Base-by-base conservation (phyloP, 2,113 vertebrate genomes). In the Notothenia coriiceps region DNA sequence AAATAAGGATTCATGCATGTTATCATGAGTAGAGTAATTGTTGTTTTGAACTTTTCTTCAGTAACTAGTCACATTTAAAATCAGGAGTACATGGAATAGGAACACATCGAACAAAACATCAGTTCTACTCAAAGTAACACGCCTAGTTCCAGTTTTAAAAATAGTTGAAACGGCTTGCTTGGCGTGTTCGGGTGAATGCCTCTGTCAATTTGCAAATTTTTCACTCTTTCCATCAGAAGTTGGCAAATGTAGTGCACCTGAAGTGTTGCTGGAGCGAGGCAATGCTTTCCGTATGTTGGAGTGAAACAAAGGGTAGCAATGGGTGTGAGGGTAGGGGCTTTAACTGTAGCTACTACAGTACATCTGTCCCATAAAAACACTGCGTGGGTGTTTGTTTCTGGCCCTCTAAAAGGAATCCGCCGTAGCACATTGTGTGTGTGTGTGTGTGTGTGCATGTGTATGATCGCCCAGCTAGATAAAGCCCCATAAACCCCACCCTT, bases 381-480 rank as follows among this genome's bases (percentile, higher is more conserved):
- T 25, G 29, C n/a, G 68, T 79, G 68, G 69, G 49, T 83, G 47
- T 82, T 64, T 75, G 69, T 73, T 67, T 74, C 68, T 82, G 76
- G 77, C 64, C 50, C 17, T 63, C 52, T 70, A 50, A 84, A 50
- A 64, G 25, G 15, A 35, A 43, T 83, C 49, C 70, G 60, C 20
- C 25, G n/a, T 4, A 67, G 43, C 54, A 59, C 2, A 10, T 10
- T 67, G 74, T 77, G 68, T 64, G 49, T 59, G 25, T 29, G 25
- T 29, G 25, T 29, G 25, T 29, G 25, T 3, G 25, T 3, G 29
- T 29, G 29, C 4, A 3, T 29, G 29, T 29, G 25, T 29, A 3
- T 29, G 25, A 85, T 88, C 74, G 55, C 49, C 46, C 25, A 59
- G 79, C 57, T 47, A 76, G 84, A 92, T 89, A 91, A 91, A 78